These are phyloP conservation scores for Misgurnus anguillicaudatus DNA, from an alignment of 2,113 vertebrate species.

Conservation along the genomic window DNA sequence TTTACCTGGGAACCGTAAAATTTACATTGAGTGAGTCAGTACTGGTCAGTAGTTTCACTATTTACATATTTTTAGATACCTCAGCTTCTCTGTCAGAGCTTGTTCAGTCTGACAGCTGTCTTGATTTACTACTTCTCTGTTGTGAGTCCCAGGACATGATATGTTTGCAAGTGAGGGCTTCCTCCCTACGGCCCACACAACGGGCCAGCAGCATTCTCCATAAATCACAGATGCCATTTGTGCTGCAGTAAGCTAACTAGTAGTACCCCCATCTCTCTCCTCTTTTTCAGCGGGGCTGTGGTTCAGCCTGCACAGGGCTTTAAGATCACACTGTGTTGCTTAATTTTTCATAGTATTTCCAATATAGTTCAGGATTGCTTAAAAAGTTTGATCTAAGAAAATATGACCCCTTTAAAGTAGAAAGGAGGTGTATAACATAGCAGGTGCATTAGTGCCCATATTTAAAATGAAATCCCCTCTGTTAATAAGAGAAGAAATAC, in stretches of 20 bases:
- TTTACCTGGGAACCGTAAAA: too few species aligned
- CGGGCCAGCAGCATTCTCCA: constrained; percentile 59
- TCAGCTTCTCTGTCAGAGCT: background rate
- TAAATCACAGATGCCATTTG: constrained; percentile 68
- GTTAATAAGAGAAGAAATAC: background rate
- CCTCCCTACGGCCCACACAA: constrained; percentile 55
- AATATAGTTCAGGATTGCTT: too few species aligned
- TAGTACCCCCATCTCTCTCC: constrained; percentile 17
- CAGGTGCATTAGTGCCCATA: constrained; percentile 8
- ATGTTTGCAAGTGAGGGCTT: constrained; percentile 47
- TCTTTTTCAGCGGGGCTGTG: constrained; percentile 1
- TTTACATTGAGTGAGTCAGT: too few species aligned
- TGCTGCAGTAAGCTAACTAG: constrained; percentile 57
- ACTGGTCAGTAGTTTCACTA: background rate
- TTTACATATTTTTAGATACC: background rate
- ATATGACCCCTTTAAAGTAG: background rate
- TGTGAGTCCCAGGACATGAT: background rate
- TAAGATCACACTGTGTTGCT: constrained; percentile 14
- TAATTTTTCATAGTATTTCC: background rate
- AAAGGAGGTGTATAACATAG: background rate
- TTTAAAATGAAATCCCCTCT: background rate
- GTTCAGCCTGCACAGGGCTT: constrained; percentile 17
- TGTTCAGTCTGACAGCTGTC: background rate
- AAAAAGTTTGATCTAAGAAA: too few species aligned
- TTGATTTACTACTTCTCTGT: background rate